phyloP scores from a whole-genome alignment of 2,888 invertebrate species.

The Antheraea yamamai region DNA sequence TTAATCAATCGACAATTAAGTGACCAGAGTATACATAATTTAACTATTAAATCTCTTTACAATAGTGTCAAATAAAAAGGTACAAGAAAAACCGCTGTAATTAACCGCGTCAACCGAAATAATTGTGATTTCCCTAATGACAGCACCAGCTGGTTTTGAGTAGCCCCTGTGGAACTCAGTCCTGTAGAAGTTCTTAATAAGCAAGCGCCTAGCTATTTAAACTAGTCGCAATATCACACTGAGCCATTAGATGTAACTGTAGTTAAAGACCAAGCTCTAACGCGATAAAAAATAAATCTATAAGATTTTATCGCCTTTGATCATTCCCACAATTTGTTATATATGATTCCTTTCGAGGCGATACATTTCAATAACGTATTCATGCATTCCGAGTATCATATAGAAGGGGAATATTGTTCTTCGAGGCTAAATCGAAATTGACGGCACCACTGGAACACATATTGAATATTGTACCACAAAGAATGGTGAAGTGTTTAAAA shows the following conservation, averaged over 20 bases:
- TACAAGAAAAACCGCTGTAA: constrained; percentile 38
- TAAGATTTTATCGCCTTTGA: background rate
- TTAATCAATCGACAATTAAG: background rate
- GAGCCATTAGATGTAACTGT: background rate
- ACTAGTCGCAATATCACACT: background rate
- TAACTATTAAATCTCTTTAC: background rate
- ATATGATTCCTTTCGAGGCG: background rate
- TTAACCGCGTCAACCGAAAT: constrained; percentile 43
- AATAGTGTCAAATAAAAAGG: constrained; percentile 28
- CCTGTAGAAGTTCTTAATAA: constrained; percentile 8
- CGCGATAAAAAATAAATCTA: background rate
- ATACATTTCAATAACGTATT: constrained; percentile 8
- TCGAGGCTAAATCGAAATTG: constrained; percentile 1
- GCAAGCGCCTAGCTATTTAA: background rate
- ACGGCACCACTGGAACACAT: background rate
- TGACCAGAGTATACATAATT: background rate
- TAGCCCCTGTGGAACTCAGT: constrained; percentile 3
- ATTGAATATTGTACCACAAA: constrained; percentile 1
- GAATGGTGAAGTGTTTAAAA: background rate
- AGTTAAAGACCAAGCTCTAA: background rate
- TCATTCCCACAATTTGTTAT: background rate
- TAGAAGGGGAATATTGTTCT: constrained; percentile 3
- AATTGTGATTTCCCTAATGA: constrained; percentile 55
- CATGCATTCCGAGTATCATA: constrained; percentile 6
- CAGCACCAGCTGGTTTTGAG: constrained; percentile 37